Evolutionary conservation across 2,888 invertebrate genomes (phyloP).

Genomic region (Pachymerium ferrugineum): DNA sequence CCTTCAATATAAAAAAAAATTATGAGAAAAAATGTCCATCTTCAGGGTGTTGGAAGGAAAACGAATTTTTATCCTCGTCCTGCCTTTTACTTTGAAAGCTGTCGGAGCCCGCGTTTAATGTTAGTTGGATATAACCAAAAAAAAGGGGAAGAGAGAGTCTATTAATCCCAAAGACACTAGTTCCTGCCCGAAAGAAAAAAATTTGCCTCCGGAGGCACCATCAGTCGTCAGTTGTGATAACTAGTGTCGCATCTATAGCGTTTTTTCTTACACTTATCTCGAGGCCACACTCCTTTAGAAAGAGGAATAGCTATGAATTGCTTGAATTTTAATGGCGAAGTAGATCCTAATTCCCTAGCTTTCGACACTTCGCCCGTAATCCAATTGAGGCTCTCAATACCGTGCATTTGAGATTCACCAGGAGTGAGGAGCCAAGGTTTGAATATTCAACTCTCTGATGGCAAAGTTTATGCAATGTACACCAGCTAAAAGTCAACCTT

Average conservation of each 20-base stretch:
- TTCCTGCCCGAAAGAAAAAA: neutral
- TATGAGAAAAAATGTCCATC: neutral
- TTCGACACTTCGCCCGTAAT: neutral
- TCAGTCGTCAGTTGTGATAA: neutral
- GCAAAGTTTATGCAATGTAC: neutral
- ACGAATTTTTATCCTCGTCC: neutral
- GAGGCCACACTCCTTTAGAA: neutral
- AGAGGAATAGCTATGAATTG: neutral
- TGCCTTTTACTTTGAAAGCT: constrained; percentile 5
- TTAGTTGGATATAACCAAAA: no score
- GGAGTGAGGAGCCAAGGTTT: neutral
- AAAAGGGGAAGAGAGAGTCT: neutral
- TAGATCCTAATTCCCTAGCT: neutral
- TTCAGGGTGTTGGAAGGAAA: neutral
- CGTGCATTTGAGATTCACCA: neutral
- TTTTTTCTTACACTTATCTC: neutral
- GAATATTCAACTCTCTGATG: neutral
- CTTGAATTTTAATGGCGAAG: constrained; percentile 2
- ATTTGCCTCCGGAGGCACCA: neutral
- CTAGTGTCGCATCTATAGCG: neutral
- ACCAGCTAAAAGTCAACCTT: neutral
- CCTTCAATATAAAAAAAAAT: no score
- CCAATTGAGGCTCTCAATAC: neutral
- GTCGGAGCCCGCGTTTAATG: neutral
- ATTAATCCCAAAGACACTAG: neutral